These are phyloP conservation scores for Cervus canadensis DNA, from an alignment of 2,113 vertebrate genomes.

Conservation along the genomic window DNA sequence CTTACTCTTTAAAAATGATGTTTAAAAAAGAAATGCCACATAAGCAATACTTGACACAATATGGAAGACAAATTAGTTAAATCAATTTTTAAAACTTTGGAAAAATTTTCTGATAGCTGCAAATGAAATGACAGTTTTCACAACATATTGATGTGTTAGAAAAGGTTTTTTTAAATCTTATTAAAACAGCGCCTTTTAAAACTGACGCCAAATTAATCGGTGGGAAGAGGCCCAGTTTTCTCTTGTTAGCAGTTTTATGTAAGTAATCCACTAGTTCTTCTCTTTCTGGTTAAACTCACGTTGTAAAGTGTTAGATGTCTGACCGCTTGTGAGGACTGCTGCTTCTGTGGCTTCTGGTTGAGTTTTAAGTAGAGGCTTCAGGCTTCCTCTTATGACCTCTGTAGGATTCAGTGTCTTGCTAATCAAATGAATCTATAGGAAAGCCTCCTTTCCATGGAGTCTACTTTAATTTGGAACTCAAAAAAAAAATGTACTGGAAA, in stretches of 20 bases:
- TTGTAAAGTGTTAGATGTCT: conserved; percentile 2
- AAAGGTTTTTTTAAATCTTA: background rate
- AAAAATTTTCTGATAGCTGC: conserved; percentile 28
- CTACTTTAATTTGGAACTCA: conserved; percentile 22
- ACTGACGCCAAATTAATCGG: background rate
- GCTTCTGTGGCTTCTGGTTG: background rate
- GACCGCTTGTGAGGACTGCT: background rate
- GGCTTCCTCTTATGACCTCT: background rate
- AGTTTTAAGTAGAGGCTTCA: background rate
- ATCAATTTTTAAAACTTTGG: conserved; percentile 26
- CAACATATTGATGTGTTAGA: background rate
- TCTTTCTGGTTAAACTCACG: background rate
- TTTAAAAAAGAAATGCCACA: background rate
- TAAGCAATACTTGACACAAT: conserved; percentile 17
- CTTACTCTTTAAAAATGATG: background rate
- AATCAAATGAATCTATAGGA: background rate
- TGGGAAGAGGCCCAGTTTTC: conserved; percentile 3
- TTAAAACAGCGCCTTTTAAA: background rate
- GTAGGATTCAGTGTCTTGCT: background rate
- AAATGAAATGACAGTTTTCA: conserved; percentile 26
- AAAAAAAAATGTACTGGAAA: conserved; percentile 10
- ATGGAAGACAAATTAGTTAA: background rate
- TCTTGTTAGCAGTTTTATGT: conserved; percentile 3
- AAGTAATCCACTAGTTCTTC: conserved; percentile 5
- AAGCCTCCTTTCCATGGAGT: conserved; percentile 5